Evolutionary conservation across 2,888 invertebrate species (phyloP).

Genomic region (Mimachlamys varia): DNA sequence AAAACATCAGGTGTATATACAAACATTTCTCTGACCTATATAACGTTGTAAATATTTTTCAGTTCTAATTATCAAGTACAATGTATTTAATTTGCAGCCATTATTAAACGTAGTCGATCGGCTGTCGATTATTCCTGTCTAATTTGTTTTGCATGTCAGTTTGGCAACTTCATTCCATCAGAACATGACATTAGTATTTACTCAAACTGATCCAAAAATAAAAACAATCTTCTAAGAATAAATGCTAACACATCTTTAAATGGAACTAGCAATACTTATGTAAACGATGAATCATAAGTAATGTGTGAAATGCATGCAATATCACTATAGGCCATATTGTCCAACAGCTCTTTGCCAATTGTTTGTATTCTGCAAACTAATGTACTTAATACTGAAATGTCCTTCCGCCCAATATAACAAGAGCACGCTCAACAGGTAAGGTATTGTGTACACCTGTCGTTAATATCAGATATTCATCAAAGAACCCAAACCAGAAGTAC

Average conservation of each 20-base stretch:
- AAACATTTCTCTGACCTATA: not conserved
- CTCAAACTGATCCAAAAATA: not conserved
- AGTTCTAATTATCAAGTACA: not conserved
- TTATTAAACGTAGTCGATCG: not conserved
- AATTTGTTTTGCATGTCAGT: not conserved
- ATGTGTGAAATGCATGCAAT: not conserved
- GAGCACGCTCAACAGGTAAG: not conserved
- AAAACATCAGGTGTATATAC: not conserved
- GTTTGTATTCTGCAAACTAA: not conserved
- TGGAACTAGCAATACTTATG: not conserved
- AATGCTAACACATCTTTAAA: not conserved
- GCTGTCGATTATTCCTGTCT: not conserved
- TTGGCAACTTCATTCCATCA: not conserved
- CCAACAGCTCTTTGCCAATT: not conserved
- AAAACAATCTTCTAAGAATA: not conserved
- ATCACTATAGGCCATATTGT: not conserved
- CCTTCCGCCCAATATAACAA: not conserved
- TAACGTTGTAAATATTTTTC: not conserved
- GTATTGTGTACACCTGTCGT: conserved; percentile 8
- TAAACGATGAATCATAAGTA: not conserved
- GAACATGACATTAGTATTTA: not conserved
- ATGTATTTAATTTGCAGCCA: not conserved
- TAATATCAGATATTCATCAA: not conserved
- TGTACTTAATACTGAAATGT: not conserved
- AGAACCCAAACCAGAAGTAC: not conserved